phyloP scores from a whole-genome alignment of 2,797 vertebrate genomes.

The Gila robusta region DNA sequence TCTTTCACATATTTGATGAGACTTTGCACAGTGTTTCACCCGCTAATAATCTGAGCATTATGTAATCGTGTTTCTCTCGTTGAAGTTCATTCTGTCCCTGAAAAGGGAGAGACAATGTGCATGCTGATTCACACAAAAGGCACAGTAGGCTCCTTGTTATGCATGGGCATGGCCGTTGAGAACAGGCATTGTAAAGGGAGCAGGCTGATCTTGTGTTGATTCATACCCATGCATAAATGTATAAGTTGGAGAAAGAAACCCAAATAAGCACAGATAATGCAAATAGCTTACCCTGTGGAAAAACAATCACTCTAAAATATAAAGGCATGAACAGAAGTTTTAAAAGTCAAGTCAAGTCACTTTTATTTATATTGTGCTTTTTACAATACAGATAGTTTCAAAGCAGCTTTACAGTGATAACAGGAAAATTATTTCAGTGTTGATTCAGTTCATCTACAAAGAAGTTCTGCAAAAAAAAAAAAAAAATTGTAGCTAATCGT shows the following conservation, averaged over 20 bases:
- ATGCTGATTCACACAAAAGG: slow-evolving; percentile 67
- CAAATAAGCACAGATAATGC: slow-evolving; percentile 31
- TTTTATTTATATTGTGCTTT: too few species aligned
- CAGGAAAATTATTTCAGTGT: too few species aligned
- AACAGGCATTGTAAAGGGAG: slow-evolving; percentile 57
- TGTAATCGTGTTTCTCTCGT: slow-evolving; percentile 53
- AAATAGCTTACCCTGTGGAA: slow-evolving; percentile 14
- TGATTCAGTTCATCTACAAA: too few species aligned
- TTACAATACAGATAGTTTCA: too few species aligned
- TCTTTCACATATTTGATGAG: not conserved
- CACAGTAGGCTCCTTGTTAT: slow-evolving; percentile 65
- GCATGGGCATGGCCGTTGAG: slow-evolving; percentile 54
- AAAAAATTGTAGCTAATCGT: too few species aligned
- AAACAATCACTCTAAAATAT: not conserved
- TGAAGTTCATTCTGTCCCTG: slow-evolving; percentile 54
- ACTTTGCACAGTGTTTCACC: slow-evolving; percentile 18
- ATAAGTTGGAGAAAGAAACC: slow-evolving; percentile 44
- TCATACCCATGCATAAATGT: slow-evolving; percentile 56
- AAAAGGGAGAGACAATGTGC: slow-evolving; percentile 53
- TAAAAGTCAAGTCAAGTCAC: too few species aligned
- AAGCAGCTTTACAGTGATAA: too few species aligned
- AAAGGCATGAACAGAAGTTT: not conserved
- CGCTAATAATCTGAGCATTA: slow-evolving; percentile 50
- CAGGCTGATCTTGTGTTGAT: slow-evolving; percentile 52
- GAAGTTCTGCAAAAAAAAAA: too few species aligned